Percentiles rank a stretch among this genome's conserved stretches.
Conservation (phyloP, 64 coral and sea anemone genomes). For the Acropora tenuis region DNA sequence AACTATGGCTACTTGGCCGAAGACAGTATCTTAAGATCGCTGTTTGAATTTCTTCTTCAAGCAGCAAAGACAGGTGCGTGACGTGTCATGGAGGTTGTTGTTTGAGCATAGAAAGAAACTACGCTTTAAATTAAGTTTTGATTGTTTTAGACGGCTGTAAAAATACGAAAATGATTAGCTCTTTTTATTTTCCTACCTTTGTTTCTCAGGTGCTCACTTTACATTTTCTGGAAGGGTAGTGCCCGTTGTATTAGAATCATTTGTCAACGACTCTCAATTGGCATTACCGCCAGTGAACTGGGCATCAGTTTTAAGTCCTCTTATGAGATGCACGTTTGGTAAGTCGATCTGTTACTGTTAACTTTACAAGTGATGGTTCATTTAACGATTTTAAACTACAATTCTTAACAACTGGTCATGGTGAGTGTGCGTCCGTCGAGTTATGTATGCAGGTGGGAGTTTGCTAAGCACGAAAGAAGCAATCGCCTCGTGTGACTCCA, state of each 20-base stretch:
- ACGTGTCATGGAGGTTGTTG: neutral
- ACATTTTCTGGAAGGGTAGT: constrained; percentile 38
- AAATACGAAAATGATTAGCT: no score
- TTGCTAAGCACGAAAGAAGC: no score
- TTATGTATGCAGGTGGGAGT: no score
- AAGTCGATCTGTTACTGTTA: constrained; percentile 1
- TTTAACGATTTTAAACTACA: no score
- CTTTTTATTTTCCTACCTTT: neutral
- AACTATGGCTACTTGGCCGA: constrained; percentile 65
- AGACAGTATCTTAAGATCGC: constrained; percentile 36
- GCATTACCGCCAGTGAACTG: constrained; percentile 87
- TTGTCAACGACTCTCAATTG: constrained; percentile 56
- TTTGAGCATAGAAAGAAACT: no score
- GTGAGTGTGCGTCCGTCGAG: no score
- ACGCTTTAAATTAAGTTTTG: no score
- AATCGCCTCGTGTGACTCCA: no score
- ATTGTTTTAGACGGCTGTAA: no score
- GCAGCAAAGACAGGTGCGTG: constrained; percentile 56
- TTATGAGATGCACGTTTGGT: constrained; percentile 78
- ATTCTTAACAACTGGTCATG: no score
- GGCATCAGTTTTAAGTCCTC: constrained; percentile 72
- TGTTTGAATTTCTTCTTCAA: constrained; percentile 58
- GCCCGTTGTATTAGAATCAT: constrained; percentile 46
- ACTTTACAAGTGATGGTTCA: no score
- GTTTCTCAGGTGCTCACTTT: constrained; percentile 32